phyloP scores from a whole-genome alignment of 2,113 vertebrate genomes.

The Apodemus sylvaticus region DNA sequence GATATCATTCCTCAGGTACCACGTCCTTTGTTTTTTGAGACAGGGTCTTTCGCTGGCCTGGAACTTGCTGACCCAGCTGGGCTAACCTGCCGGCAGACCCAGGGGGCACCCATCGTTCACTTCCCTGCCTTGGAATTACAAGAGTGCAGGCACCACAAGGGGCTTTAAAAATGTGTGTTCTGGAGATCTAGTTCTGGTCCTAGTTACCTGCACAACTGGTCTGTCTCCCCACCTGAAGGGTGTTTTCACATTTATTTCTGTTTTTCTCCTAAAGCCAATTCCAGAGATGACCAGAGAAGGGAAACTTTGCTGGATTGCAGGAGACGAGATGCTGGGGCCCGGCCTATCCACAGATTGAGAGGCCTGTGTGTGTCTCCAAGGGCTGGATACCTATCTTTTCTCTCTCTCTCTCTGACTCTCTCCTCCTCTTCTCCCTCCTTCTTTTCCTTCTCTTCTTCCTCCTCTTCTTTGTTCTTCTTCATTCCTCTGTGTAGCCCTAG shows the following conservation, averaged over 20 bases:
- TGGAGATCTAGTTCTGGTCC: background rate
- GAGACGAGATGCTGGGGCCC: background rate
- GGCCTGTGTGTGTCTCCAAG: background rate
- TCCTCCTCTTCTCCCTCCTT: too few species aligned
- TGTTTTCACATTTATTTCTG: background rate
- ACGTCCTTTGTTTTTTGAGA: background rate
- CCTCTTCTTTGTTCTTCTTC: background rate
- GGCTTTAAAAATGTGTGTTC: background rate
- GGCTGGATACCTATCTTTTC: background rate
- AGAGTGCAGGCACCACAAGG: too few species aligned
- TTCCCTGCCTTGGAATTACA: background rate
- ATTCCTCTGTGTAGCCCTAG: background rate
- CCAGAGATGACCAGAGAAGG: background rate
- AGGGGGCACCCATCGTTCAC: too few species aligned
- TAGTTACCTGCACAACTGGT: background rate
- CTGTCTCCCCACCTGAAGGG: background rate
- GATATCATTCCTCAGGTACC: background rate
- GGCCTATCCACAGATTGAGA: background rate
- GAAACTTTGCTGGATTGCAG: background rate
- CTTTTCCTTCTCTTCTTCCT: accelerated
- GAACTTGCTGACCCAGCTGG: background rate
- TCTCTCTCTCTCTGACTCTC: background rate
- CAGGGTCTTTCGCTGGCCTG: background rate
- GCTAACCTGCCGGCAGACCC: background rate
- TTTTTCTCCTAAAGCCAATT: conserved; percentile 49